Conservation (phyloP, 2,113 vertebrate species). For the Poecilia latipinna region DNA sequence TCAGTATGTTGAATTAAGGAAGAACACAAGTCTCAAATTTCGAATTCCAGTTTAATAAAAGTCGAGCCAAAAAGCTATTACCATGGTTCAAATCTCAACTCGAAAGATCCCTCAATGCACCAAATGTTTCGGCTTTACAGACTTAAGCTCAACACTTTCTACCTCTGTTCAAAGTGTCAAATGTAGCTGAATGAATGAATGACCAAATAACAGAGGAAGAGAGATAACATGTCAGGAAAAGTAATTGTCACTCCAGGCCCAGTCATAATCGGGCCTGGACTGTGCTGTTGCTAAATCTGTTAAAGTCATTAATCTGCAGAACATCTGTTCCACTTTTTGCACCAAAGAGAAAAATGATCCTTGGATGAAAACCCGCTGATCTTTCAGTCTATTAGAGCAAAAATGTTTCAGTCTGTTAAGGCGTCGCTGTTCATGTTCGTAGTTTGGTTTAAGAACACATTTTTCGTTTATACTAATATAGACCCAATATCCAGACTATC, state of each 20-base stretch:
- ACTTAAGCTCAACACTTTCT: constrained; percentile 22
- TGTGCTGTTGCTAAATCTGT: constrained; percentile 33
- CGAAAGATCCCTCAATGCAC: background rate
- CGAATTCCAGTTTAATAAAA: background rate
- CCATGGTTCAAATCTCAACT: background rate
- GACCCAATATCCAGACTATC: too few species aligned
- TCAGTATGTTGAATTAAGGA: background rate
- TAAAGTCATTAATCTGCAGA: constrained; percentile 35
- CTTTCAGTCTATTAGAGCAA: background rate
- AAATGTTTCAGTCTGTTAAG: background rate
- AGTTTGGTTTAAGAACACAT: background rate
- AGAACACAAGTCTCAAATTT: constrained; percentile 1
- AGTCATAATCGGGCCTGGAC: constrained; percentile 19
- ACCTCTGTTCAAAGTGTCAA: constrained; percentile 27
- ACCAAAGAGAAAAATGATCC: constrained; percentile 9
- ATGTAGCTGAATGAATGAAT: constrained; percentile 16
- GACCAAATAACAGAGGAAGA: background rate
- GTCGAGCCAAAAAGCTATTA: background rate
- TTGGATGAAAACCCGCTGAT: background rate
- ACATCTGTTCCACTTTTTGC: constrained; percentile 27
- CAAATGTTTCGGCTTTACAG: constrained; percentile 12
- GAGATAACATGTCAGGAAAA: constrained; percentile 38
- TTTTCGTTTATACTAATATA: too few species aligned
- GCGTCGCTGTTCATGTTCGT: background rate
- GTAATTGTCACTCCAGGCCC: constrained; percentile 7